Conservation (phyloP, 2,797 vertebrate genomes). For the Cyclura pinguis region DNA sequence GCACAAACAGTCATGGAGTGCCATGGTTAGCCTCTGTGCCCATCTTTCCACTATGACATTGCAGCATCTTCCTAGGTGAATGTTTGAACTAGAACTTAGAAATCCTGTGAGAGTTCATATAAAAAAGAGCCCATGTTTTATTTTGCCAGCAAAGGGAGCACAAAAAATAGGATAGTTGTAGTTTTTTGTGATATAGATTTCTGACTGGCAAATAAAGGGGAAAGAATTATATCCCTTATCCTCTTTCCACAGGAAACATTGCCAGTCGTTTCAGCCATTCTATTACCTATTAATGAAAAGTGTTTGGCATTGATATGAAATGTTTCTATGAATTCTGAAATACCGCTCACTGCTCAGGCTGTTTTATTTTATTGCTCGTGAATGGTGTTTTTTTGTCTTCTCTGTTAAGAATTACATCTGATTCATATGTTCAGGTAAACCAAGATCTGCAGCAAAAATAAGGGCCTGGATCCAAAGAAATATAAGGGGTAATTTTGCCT, state of each 20-base stretch:
- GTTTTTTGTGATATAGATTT: not conserved
- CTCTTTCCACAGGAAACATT: conserved; percentile 2
- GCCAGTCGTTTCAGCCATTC: conserved; percentile 20
- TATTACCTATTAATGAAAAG: conserved; percentile 35
- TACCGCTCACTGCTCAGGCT: not conserved
- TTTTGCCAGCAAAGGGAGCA: not conserved
- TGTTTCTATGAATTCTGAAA: conserved; percentile 48
- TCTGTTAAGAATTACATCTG: not conserved
- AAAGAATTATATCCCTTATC: not conserved
- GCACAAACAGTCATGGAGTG: no score
- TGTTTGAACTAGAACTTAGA: not conserved
- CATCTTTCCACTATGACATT: not conserved
- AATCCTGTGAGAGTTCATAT: not conserved
- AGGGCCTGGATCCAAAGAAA: not conserved
- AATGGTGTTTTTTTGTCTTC: not conserved
- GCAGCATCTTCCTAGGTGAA: not conserved
- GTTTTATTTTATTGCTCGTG: conserved; percentile 19
- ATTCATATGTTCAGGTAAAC: not conserved
- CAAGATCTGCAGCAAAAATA: not conserved
- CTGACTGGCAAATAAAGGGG: conserved; percentile 21
- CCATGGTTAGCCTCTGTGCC: no score
- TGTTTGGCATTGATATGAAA: conserved; percentile 39
- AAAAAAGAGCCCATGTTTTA: not conserved
- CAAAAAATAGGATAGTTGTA: conserved; percentile 34
- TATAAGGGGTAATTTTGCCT: not conserved